Conservation (phyloP, 1,140 invertebrate species). For the Drosophila funebris region DNA sequence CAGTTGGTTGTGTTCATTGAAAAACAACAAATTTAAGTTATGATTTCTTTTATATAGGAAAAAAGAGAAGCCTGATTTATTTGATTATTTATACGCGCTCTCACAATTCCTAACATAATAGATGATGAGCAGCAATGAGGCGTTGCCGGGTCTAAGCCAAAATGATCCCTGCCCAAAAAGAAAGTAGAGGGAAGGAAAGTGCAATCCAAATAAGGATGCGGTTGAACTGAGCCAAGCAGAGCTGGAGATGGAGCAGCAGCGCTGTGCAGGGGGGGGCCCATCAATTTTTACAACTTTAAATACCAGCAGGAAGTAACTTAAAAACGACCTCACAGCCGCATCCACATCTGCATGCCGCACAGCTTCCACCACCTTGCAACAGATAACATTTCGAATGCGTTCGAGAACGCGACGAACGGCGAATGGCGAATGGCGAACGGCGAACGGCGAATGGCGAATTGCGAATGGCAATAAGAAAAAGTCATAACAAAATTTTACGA, state of each 20-base stretch:
- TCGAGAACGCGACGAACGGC: constrained; percentile 36
- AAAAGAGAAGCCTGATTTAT: not conserved
- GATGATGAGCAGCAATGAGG: constrained; percentile 12
- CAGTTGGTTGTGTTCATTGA: too few species aligned
- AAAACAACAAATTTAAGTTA: too few species aligned
- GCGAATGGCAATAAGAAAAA: constrained; percentile 75
- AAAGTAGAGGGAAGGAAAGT: constrained; percentile 1
- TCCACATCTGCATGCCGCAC: not conserved
- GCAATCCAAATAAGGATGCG: constrained; percentile 12
- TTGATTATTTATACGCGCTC: not conserved
- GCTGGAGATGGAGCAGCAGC: not conserved
- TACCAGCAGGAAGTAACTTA: constrained; percentile 76
- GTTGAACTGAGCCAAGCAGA: not conserved
- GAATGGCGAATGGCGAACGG: constrained; percentile 25
- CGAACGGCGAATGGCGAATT: constrained; percentile 25
- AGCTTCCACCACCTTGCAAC: constrained; percentile 1
- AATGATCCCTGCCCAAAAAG: not conserved
- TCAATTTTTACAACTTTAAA: constrained; percentile 81
- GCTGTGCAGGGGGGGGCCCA: constrained; percentile 32
- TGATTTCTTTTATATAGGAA: too few species aligned
- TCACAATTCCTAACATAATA: not conserved
- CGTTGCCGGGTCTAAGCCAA: not conserved
- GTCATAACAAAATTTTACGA: constrained; percentile 82
- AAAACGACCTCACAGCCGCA: constrained; percentile 27
- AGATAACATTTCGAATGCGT: constrained; percentile 61